A percentile compares a stretch with the other conserved stretches of the same genome.
Conservation (phyloP, 2,888 invertebrate genomes). For the Achlya flavicornis region DNA sequence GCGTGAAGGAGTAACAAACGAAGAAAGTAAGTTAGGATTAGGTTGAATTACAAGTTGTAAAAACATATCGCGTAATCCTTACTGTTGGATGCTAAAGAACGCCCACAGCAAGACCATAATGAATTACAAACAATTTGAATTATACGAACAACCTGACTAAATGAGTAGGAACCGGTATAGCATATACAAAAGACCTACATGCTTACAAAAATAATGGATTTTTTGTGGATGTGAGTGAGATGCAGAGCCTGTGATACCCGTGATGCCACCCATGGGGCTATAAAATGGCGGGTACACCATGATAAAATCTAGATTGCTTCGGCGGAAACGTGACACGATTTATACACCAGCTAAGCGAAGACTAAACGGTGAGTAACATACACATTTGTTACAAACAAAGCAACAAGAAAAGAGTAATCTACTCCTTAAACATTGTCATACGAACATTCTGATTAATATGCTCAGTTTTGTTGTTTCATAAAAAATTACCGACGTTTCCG, state of each 20-base stretch:
- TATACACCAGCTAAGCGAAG: slow-evolving; percentile 36
- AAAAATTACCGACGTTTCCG: not conserved
- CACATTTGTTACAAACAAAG: not conserved
- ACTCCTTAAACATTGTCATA: not conserved
- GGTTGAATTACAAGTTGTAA: no score
- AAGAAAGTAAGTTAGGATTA: no score
- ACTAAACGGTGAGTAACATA: slow-evolving; percentile 18
- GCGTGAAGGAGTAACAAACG: no score
- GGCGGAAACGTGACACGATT: slow-evolving; percentile 55
- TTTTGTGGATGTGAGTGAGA: slow-evolving; percentile 39
- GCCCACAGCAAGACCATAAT: not conserved
- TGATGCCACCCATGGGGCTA: slow-evolving; percentile 47
- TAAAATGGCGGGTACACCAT: slow-evolving; percentile 51
- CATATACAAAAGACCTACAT: slow-evolving; percentile 25
- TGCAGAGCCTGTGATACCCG: slow-evolving; percentile 26
- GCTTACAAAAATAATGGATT: slow-evolving; percentile 37
- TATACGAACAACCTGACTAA: not conserved
- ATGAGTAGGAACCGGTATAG: slow-evolving; percentile 1
- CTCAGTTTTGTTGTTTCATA: not conserved
- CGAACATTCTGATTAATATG: not conserved
- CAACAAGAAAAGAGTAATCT: not conserved
- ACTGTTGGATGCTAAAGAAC: no score
- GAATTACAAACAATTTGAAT: not conserved
- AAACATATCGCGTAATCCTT: no score
- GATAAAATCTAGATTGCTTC: slow-evolving; percentile 65